Base-by-base conservation (phyloP, 2,888 invertebrate species). In the Plebejus melissa region DNA sequence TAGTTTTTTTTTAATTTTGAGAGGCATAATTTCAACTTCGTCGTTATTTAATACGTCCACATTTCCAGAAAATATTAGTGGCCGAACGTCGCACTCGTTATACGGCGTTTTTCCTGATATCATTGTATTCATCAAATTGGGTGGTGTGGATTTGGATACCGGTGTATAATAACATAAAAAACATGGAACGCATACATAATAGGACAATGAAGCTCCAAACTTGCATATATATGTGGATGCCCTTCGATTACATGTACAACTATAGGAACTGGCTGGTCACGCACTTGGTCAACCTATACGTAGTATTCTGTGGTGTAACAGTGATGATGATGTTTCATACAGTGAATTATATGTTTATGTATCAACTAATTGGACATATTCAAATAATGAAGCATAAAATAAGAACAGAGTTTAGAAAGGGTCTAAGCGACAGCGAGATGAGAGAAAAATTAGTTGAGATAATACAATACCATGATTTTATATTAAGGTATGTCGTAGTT, bases 291-390 rank as follows among this genome's bases (percentile, higher is more conserved):
- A 82, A 83, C 41, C 54, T 80, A 0, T 83, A 84, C 70, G 5
- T 79, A 0, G 79, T 81, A 0, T 74, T 75, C 1, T 57, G 32
- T 74, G 82, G 80, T 0, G 80, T 79, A n/a, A 70, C 75, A 0
- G 60, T 82, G 0, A 77, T 85, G 16, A 76, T 80, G 3, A 36
- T 80, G 0, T 83, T 82, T 69, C 84, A 85, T 77, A 79, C 81
- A 6, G 76, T 82, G 4, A 83, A 82, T 60, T 81, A 84, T n/a
- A 79, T 81, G 0, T 79, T 83, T 72, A 76, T 86, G 28, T 84
- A 82, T 70, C 83, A 87, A 78, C 74, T 87, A 2, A 82, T 84
- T 54, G 85, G 84, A 0, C 86, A 87, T 75, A 82, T 87, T 22
- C 78, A 83, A 22, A 81, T 85, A 70, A 77, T 86, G 38, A 85